Percentiles rank a stretch among this genome's conserved stretches.
Evolutionary conservation across 2,888 invertebrate genomes (phyloP).

Genomic region (Scaptomyza caliginosa): DNA sequence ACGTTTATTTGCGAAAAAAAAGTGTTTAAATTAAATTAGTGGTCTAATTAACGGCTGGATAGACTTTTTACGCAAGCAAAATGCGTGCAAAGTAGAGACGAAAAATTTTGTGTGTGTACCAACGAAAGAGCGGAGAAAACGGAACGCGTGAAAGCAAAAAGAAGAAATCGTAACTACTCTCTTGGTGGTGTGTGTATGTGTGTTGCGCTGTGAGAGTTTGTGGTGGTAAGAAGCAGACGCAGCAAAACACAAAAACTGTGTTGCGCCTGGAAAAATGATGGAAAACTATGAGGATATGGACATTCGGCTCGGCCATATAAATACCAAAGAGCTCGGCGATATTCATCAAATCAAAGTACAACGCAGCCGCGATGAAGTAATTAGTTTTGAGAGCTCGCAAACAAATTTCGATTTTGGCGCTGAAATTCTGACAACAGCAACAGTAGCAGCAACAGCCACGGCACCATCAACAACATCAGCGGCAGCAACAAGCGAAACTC

Average conservation of each 20-base stretch:
- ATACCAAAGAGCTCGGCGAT: conserved; percentile 61
- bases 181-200: conserved; percentile 35
- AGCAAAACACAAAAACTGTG: conserved; percentile 51
- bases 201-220: conserved; percentile 36
- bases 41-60: conserved; percentile 30
- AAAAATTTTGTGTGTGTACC: conserved; percentile 82
- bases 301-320: conserved; percentile 62
- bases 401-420: conserved; percentile 80
- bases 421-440: conserved; percentile 74
- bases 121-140: conserved; percentile 78
- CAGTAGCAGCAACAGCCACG: conserved; percentile 43
- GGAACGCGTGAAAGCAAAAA: conserved; percentile 67
- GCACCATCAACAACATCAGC: conserved; percentile 21
- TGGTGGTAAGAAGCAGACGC: conserved; percentile 50
- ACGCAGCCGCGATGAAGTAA: conserved; percentile 24
- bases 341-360: conserved; percentile 50
- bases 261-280: conserved; percentile 73
- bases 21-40: conserved; percentile 42
- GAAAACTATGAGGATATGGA: conserved; percentile 76
- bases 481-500: conserved; percentile 64
- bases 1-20: conserved; percentile 17
- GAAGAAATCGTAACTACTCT: conserved; percentile 46
- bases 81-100: conserved; percentile 67
- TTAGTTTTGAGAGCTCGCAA: conserved; percentile 41
- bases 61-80: conserved; percentile 63